A percentile compares a stretch with the other conserved stretches of the same genome.
Evolutionary conservation across 2,113 vertebrate genomes (phyloP).

Genomic region (Pelecanoides urinatrix): DNA sequence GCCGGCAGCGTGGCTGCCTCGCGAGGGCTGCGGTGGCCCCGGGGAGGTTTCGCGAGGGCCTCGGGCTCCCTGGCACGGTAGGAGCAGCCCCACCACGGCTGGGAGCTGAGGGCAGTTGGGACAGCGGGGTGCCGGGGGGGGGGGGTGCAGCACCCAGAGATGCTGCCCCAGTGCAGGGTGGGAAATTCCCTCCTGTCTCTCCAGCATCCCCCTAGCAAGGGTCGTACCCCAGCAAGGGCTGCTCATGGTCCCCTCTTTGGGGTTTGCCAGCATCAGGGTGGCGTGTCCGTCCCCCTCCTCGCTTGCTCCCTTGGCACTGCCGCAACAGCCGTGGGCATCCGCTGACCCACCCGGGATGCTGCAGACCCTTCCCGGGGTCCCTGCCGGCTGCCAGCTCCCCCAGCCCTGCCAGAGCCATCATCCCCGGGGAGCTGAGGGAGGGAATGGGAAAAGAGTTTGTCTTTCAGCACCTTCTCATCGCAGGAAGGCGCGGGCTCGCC

Average conservation of each 20-base stretch:
- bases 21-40: rapidly evolving
- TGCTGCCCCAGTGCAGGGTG: constrained; percentile 5
- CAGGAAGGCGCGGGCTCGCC: constrained; percentile 13
- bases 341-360: rapidly evolving
- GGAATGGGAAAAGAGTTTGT: neutral
- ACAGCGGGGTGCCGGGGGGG: neutral
- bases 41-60: rapidly evolving
- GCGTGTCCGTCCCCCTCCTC: rapidly evolving
- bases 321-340: rapidly evolving
- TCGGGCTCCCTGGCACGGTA: neutral
- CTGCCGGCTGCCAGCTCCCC: neutral
- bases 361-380: neutral
- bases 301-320: neutral
- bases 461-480: constrained; percentile 50
- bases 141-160: neutral
- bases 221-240: neutral
- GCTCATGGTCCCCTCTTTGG: rapidly evolving
- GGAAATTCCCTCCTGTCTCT: neutral
- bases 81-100: neutral
- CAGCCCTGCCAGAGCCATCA: neutral
- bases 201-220: neutral
- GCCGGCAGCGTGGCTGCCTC: neutral
- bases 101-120: neutral
- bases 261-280: rapidly evolving
- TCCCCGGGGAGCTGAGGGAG: neutral